Evolutionary conservation across 2,888 invertebrate genomes (phyloP).

Genomic region (Mythimna loreyi): DNA sequence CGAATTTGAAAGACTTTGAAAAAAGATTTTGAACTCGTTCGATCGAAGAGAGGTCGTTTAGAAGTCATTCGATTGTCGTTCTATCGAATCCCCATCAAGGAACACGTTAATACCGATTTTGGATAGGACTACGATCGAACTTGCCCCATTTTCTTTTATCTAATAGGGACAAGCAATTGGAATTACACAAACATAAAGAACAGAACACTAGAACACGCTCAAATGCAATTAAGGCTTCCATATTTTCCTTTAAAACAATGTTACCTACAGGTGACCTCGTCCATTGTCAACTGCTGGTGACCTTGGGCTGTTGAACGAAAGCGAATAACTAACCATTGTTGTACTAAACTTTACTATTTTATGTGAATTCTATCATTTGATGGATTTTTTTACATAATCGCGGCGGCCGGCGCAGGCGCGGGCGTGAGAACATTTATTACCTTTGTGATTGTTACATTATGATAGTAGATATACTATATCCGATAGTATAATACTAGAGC

Average conservation of each 20-base stretch:
- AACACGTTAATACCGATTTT: too few relatives aligned
- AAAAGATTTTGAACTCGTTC: too few relatives aligned
- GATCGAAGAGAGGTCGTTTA: too few relatives aligned
- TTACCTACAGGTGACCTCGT: conserved; percentile 43
- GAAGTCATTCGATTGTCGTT: too few relatives aligned
- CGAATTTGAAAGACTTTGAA: too few relatives aligned
- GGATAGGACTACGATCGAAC: too few relatives aligned
- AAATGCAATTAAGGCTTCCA: conserved; percentile 36
- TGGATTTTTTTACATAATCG: conserved; percentile 33
- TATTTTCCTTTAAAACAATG: conserved; percentile 56
- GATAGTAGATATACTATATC: background rate
- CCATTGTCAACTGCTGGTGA: conserved; percentile 55
- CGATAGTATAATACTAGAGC: too few relatives aligned
- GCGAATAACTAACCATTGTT: conserved; percentile 46
- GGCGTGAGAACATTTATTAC: conserved; percentile 46
- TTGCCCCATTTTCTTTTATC: too few relatives aligned
- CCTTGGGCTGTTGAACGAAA: conserved; percentile 52
- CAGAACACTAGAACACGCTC: conserved; percentile 10
- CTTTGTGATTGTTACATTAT: conserved; percentile 4
- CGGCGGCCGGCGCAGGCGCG: conserved; percentile 9
- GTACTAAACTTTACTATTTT: conserved; percentile 36
- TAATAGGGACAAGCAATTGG: too few relatives aligned
- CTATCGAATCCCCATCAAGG: too few relatives aligned
- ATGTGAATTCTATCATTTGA: conserved; percentile 58
- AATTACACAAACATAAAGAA: background rate